Conservation (phyloP, 2,888 invertebrate genomes). For the Chironomus tentans region DNA sequence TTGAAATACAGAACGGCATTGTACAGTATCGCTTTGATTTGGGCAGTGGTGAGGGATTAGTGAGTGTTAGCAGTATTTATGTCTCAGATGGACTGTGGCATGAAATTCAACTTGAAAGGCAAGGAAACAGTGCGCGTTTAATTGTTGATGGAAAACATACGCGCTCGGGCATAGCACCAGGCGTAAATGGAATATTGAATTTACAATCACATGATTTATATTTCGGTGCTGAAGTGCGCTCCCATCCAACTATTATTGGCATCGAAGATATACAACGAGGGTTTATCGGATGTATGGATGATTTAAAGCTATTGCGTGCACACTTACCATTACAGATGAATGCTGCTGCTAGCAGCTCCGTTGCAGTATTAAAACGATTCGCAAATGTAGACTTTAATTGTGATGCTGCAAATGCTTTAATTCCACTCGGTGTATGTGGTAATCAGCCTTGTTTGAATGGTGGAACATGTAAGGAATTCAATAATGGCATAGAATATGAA, state of each 20-base stretch:
- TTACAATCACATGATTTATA: constrained; percentile 74
- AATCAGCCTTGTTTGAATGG: constrained; percentile 73
- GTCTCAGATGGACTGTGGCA: constrained; percentile 85
- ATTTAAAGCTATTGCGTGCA: constrained; percentile 66
- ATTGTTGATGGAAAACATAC: constrained; percentile 66
- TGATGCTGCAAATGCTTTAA: constrained; percentile 48
- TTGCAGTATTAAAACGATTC: constrained; percentile 55
- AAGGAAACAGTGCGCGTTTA: constrained; percentile 68
- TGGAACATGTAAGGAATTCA: constrained; percentile 55
- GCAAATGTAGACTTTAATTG: constrained; percentile 64
- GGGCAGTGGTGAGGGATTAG: constrained; percentile 81
- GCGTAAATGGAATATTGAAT: constrained; percentile 74
- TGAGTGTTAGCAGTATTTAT: constrained; percentile 64
- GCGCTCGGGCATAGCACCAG: constrained; percentile 68
- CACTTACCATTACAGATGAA: constrained; percentile 66
- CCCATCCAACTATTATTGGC: constrained; percentile 62
- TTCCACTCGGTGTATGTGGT: constrained; percentile 59
- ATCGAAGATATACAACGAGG: constrained; percentile 73
- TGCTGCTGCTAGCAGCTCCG: constrained; percentile 54
- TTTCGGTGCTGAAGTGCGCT: constrained; percentile 72
- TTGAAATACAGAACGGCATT: constrained; percentile 77
- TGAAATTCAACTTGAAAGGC: constrained; percentile 65
- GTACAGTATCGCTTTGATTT: constrained; percentile 87
- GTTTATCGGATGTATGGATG: constrained; percentile 86
- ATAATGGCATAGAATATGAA: constrained; percentile 49